Conservation (phyloP, 2,888 invertebrate species). For the Entomobrya proxima region DNA sequence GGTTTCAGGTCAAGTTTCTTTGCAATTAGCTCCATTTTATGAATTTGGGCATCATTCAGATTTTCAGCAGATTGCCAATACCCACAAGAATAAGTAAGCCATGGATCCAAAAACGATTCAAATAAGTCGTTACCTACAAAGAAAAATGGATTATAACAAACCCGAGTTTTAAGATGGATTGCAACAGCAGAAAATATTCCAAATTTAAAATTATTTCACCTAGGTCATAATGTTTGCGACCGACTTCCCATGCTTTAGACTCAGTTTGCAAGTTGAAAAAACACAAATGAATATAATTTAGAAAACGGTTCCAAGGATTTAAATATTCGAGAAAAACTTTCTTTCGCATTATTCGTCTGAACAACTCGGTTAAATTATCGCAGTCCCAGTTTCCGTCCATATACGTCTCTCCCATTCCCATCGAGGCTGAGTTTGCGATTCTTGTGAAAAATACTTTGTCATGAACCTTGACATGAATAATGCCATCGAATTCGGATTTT, state of each 20-base stretch:
- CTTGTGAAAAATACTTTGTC: conserved; percentile 50
- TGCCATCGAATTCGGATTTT: conserved; percentile 35
- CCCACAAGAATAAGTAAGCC: conserved; percentile 56
- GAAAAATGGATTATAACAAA: neutral
- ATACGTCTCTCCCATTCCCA: conserved; percentile 64
- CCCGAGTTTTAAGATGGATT: neutral
- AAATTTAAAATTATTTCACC: conserved; percentile 33
- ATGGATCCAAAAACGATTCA: conserved; percentile 50
- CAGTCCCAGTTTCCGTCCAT: conserved; percentile 62
- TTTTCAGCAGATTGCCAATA: conserved; percentile 61
- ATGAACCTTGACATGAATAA: conserved; percentile 54
- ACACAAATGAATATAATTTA: conserved; percentile 51
- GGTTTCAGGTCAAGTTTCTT: conserved; percentile 57
- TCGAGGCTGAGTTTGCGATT: conserved; percentile 52
- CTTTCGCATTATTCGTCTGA: conserved; percentile 43
- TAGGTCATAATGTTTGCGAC: conserved; percentile 59
- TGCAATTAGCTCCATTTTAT: conserved; percentile 68
- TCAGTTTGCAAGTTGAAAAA: conserved; percentile 65
- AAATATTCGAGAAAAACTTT: conserved; percentile 54
- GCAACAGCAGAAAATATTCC: neutral
- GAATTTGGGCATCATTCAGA: conserved; percentile 62
- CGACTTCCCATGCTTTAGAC: conserved; percentile 60
- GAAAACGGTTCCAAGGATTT: conserved; percentile 63
- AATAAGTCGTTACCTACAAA: conserved; percentile 61
- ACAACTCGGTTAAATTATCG: conserved; percentile 55